Evolutionary conservation across 92 coral and sea anemone species (phyloP).

Genomic region (Anthopleura xanthogrammica): DNA sequence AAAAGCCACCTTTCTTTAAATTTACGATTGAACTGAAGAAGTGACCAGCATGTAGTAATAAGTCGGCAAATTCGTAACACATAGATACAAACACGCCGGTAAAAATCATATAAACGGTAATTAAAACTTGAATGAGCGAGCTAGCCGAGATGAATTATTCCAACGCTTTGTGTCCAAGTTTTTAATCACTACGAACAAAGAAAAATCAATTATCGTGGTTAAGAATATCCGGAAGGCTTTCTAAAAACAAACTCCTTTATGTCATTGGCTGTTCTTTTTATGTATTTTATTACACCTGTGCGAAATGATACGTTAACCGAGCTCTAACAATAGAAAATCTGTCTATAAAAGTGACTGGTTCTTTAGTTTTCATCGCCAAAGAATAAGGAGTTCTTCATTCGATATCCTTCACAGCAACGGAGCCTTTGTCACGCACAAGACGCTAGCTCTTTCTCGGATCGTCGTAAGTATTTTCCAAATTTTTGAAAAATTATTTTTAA

Average conservation of each 20-base stretch:
- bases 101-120: neutral
- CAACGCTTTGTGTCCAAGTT: neutral
- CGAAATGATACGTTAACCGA: neutral
- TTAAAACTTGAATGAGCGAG: neutral
- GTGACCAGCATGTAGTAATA: neutral
- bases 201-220: neutral
- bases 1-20: neutral
- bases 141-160: neutral
- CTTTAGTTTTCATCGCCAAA: neutral
- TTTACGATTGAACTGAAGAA: neutral
- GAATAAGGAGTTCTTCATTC: neutral
- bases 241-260: neutral
- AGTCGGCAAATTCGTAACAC: neutral
- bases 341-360: slow-evolving; percentile 1
- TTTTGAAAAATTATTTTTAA: too few relatives aligned
- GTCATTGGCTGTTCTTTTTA: slow-evolving; percentile 4
- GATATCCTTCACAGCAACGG: neutral
- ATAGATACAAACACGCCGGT: too few relatives aligned
- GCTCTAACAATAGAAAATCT: neutral
- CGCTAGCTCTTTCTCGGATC: too few relatives aligned
- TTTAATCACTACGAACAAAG: neutral
- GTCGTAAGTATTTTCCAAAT: too few relatives aligned
- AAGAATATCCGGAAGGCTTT: neutral
- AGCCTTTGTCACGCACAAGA: too few relatives aligned
- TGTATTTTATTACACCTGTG: slow-evolving; percentile 8